Conservation (phyloP, 2,113 vertebrate genomes). For the Passer domesticus region DNA sequence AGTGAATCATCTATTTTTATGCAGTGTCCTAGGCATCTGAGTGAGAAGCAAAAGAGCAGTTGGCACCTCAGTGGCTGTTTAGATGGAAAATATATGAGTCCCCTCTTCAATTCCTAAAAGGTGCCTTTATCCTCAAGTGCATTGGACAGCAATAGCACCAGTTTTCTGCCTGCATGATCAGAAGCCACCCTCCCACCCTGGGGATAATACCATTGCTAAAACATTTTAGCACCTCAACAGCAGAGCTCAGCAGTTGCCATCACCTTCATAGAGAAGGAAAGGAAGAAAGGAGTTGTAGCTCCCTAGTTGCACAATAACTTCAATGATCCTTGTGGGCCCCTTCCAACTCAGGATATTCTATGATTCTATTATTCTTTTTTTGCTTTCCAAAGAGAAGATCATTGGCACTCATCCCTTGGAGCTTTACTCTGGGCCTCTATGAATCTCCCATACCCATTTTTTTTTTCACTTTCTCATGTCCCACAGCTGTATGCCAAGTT, state of each 20-base stretch:
- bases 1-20: background rate
- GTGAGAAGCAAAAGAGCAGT: background rate
- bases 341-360: background rate
- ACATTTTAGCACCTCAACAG: background rate
- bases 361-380: background rate
- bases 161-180: background rate
- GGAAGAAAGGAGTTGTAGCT: background rate
- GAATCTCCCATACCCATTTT: background rate
- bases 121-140: background rate
- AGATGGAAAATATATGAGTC: background rate
- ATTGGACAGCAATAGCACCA: background rate
- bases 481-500: background rate
- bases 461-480: background rate
- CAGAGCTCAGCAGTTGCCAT: background rate
- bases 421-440: background rate
- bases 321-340: background rate
- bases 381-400: background rate
- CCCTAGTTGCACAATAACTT: background rate
- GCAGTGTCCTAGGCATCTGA: background rate
- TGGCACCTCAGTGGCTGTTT: background rate
- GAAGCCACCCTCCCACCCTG: background rate
- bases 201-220: background rate
- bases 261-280: background rate
- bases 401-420: background rate
- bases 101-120: background rate